Evolutionary conservation across 2,113 vertebrate species (phyloP), one percentile per base, ranked within the genome.

Genomic region (Lycaon pictus): DNA sequence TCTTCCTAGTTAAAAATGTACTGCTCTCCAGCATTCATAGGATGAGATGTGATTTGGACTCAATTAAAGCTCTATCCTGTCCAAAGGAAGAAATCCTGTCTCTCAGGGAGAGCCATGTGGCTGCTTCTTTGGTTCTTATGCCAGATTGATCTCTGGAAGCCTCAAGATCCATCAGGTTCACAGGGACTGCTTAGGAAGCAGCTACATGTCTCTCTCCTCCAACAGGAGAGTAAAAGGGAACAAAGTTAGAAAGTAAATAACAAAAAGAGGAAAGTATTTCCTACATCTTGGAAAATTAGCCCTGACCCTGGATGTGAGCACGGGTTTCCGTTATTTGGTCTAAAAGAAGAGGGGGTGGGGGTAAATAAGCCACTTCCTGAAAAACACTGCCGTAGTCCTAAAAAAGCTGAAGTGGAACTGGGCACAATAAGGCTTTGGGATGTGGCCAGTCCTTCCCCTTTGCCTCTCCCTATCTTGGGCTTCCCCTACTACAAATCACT

Each of bases 31-130:
- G 71, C 63, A 90, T 90, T 93, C 86, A 27, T 1, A 58, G 90
- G 89, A 94, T 4, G 37, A 97, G 90, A 97, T 1, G 3, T 29
- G 86, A 96, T 97, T 65, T 96, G 86, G 74, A 96, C 84, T 96
- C 97, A 98, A 97, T 93, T 96, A 98, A 96, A 98, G 93, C 55
- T 96, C 74, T 86, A 43, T 7, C 5, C 67, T 84, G 90, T 95
- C 92, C 96, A 67, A 96, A 43, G 53, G n/a, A 95, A 97, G 62
- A 93, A 83, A 98, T 69, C 86, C 56, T 82, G 80, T 2, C 5
- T 56, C 90, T 88, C 77, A 10, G 37, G 96, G 63, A 65, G 7
- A 89, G 82, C 51, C 35, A 51, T 71, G 58, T 17, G 93, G 71
- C 51, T 69, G 25, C 93, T 58, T n/a, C 82, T 83, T 20, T 15